Evolutionary conservation across 1,140 invertebrate genomes (phyloP), one percentile per base, ranked within the genome.

Genomic region (Pogonomyrmex barbatus): DNA sequence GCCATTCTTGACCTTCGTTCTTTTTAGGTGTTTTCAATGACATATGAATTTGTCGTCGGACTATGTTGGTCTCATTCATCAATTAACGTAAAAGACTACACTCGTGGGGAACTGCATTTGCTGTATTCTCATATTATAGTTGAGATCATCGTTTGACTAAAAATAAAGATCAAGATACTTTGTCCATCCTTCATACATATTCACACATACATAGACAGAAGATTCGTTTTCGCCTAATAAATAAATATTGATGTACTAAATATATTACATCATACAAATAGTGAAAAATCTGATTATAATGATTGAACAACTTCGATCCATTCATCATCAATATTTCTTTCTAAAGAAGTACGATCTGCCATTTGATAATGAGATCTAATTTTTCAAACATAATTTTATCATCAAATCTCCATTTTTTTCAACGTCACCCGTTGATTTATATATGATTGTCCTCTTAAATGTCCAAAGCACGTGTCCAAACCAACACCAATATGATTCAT

Each of bases 1-100:
- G 39, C 30, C 54, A 73, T 60, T 67, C 79, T 83, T 75, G 79
- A 83, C 68, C 79, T 75, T 83, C 79, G 68, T 73, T 75, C 68
- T 83, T 75, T 83, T 60, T 45, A 70, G n/a, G 24, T 47, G 9
- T 81, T 81, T 70, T 47, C 78, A 83, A 83, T 73, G 60, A 47
- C 17, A 12, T 56, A 68, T 58, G 45, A 73, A 83, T 83, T 63
- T 62, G 30, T 42, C 54, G 17, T 47, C 42, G 6, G 30, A 73
- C 12, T 36, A 12, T 39, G 12, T 36, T 36, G 8, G 50, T 60
- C 45, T 75, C 68, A 50, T 83, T 83, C 68, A 62, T 83, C 79
- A 36, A 8, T 4, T 75, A 17, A 75, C 12, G 2, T 47, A 70
- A 58, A 79, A 75, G 5, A 56, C 12, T 1, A 4, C 42, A 9